Evolutionary conservation across 2,113 vertebrate genomes (phyloP).

Genomic region (Hystrix brachyura): DNA sequence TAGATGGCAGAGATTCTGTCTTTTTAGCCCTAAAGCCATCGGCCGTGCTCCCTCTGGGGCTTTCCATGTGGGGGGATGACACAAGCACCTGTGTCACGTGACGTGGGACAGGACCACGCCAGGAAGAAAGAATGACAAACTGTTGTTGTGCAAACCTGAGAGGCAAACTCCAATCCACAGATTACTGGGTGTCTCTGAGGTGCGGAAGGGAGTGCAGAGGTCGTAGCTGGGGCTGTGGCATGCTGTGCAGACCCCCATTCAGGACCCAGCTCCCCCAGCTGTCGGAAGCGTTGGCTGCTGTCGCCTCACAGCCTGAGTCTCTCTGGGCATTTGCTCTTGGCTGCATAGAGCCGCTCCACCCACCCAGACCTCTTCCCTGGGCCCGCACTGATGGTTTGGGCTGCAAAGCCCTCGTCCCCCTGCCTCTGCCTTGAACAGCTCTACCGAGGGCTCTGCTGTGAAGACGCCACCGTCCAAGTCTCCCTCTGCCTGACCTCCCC

Average conservation of each 20-base stretch:
- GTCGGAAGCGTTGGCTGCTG: neutral
- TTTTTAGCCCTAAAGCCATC: neutral
- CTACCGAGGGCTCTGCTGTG: neutral
- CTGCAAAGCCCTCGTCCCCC: neutral
- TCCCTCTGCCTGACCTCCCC: neutral
- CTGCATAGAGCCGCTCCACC: neutral
- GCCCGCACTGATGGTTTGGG: neutral
- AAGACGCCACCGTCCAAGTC: neutral
- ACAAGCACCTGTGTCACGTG: too few relatives aligned
- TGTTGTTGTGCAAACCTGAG: neutral
- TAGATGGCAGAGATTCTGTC: neutral
- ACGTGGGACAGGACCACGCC: accelerated
- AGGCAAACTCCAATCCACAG: neutral
- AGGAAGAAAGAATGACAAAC: neutral
- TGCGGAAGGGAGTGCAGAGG: neutral
- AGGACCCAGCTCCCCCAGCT: too few relatives aligned
- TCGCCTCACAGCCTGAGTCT: neutral
- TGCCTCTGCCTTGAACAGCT: neutral
- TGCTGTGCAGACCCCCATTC: accelerated
- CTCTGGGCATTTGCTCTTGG: neutral
- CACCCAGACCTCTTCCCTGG: neutral
- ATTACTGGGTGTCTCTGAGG: neutral
- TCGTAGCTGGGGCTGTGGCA: accelerated
- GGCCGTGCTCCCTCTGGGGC: accelerated
- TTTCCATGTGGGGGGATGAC: neutral